phyloP scores from a whole-genome alignment of 1,140 invertebrate genomes.

The Calliopsis andreniformis region DNA sequence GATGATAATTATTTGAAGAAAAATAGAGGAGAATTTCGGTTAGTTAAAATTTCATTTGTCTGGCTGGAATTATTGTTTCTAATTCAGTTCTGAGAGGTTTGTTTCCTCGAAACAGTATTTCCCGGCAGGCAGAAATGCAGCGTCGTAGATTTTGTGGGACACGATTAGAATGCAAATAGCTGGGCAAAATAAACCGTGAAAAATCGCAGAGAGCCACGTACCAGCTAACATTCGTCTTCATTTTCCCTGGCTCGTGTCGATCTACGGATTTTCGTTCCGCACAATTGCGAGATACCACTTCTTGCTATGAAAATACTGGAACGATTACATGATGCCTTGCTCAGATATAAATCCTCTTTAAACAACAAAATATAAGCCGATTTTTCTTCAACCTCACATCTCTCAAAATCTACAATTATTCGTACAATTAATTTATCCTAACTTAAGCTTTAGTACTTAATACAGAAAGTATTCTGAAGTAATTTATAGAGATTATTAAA shows the following conservation, averaged over 20 bases:
- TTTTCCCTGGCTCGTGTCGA: constrained; percentile 15
- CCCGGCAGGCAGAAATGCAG: neutral
- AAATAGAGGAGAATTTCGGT: no score
- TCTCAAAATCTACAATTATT: neutral
- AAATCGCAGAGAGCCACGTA: constrained; percentile 2
- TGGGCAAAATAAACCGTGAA: neutral
- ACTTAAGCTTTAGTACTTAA: no score
- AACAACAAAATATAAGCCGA: neutral
- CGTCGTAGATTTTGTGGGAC: neutral
- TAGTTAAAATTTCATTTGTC: neutral
- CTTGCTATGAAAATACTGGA: neutral
- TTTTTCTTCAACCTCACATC: neutral
- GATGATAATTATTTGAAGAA: no score
- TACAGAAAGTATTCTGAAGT: no score
- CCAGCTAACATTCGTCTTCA: constrained; percentile 42
- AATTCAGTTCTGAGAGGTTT: neutral
- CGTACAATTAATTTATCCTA: no score
- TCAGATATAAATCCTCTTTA: constrained; percentile 43
- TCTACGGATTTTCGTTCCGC: constrained; percentile 3
- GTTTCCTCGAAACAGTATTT: neutral
- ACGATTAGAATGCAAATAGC: constrained; percentile 19
- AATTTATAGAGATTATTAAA: no score
- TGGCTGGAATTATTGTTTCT: neutral
- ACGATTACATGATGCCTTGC: constrained; percentile 7
- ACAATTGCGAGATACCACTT: constrained; percentile 33